Evolutionary conservation across 1,140 invertebrate genomes (phyloP), one percentile per base, ranked within the genome.

Genomic region (Drosophila parvula): DNA sequence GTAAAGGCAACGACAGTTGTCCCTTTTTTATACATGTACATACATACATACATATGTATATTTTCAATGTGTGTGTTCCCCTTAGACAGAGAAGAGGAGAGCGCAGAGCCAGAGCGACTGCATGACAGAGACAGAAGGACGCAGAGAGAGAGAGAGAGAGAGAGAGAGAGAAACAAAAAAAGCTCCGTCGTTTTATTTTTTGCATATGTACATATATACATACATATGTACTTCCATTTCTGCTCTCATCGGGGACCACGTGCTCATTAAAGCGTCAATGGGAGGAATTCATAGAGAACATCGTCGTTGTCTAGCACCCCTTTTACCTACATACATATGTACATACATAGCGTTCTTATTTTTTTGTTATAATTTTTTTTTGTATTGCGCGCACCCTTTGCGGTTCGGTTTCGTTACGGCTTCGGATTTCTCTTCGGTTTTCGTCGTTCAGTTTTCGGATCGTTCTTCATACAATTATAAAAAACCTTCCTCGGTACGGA

Each of bases 1-100:
- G 59, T 85, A 65, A 58, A 60, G 59, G 62, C 84, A 80, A 89
- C 84, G 84, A 89, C 84, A 81, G 81, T 90, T 90, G 84, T 88
- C 84, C 84, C 84, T 89, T 88, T 89, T 83, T 71, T 48, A 69
- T n/a, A n/a, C n/a, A n/a, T 82, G 48, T 56, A 70, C 58, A 59
- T 30, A 44, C 18, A 11, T 55, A 55, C 38, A 55, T 30, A 22
- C 22, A 22, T 67, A 44, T 68, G 12, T 18, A 6, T 45, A 5
- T 22, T 22, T 30, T 30, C 2, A 8, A 5, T 45, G 22, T 41
- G 27, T 32, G 14, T 18, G 27, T 32, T 27, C 32, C 11, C 12
- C 27, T 30, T 32, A 50, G 40, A 63, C 41, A 56, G 30, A 48
- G 40, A 74, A 18, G 14, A 40, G 56, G 40, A 57, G 51, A 44